These are phyloP conservation scores for Lucilia cuprina DNA, from an alignment of 1,140 invertebrate species.

Conservation along the genomic window DNA sequence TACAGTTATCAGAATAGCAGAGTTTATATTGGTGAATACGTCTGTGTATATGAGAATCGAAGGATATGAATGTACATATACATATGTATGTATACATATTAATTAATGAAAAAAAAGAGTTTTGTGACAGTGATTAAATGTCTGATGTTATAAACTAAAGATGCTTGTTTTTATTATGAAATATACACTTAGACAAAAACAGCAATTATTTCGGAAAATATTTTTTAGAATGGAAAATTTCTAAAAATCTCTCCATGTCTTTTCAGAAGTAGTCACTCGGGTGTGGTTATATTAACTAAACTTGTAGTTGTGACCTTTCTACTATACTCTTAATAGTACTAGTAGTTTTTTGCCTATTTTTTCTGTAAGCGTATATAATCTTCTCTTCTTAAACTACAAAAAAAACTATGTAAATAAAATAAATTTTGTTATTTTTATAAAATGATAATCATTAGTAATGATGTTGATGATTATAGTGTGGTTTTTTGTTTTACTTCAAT, in stretches of 20 bases:
- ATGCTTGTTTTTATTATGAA: neutral
- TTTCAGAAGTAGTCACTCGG: too few species aligned
- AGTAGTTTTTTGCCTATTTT: neutral
- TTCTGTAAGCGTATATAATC: neutral
- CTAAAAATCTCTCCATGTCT: too few species aligned
- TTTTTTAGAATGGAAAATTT: too few species aligned
- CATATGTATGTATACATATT: too few species aligned
- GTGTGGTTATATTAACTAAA: too few species aligned
- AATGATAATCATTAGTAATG: neutral
- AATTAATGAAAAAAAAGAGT: neutral
- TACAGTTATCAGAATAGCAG: too few species aligned
- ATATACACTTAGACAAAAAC: neutral
- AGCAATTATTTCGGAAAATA: too few species aligned
- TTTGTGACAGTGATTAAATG: conserved; percentile 29
- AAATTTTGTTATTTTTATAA: neutral
- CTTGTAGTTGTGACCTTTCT: too few species aligned
- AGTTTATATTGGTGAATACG: too few species aligned
- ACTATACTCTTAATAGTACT: too few species aligned
- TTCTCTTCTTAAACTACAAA: neutral
- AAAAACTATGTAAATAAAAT: neutral
- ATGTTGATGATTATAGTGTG: neutral
- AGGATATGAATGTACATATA: too few species aligned
- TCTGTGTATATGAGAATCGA: too few species aligned
- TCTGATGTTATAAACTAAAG: neutral
- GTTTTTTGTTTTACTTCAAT: neutral